Percentiles rank a stretch among this genome's conserved stretches.
phyloP scores from a whole-genome alignment of 2,113 vertebrate genomes.

The Scopus umbretta region DNA sequence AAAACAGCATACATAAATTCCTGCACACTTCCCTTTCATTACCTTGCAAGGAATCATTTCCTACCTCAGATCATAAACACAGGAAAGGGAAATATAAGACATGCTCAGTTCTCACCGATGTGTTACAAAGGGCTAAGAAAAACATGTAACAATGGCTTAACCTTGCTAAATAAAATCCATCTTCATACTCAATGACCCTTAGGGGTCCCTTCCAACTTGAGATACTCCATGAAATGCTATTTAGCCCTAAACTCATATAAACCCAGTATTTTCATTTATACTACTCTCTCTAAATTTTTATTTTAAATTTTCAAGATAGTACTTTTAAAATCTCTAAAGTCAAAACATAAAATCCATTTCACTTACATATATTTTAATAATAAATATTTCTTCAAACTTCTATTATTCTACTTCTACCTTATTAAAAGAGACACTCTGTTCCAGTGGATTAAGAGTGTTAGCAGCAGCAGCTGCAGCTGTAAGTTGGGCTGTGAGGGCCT shows the following conservation, averaged over 20 bases:
- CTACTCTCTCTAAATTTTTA: neutral
- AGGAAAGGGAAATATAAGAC: neutral
- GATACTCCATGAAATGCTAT: neutral
- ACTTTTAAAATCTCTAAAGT: neutral
- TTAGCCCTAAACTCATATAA: neutral
- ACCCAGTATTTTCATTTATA: neutral
- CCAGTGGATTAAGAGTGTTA: conserved; percentile 91
- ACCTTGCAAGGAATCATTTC: neutral
- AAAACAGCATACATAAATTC: neutral
- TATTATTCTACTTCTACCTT: conserved; percentile 78
- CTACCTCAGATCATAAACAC: neutral
- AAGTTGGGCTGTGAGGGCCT: conserved; percentile 95
- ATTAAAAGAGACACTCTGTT: conserved; percentile 95
- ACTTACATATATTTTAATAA: neutral
- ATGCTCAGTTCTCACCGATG: neutral
- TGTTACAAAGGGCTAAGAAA: neutral
- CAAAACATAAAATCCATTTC: neutral
- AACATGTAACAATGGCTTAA: neutral
- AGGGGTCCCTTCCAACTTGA: neutral
- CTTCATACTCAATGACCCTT: neutral
- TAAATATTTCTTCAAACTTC: neutral
- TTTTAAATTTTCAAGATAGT: neutral
- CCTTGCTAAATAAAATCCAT: neutral
- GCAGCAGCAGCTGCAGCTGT: conserved; percentile 92
- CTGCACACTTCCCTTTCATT: neutral